Evolutionary conservation across 2,888 invertebrate species (phyloP), one percentile per base, ranked within the genome.

Genomic region (Tuta absoluta): DNA sequence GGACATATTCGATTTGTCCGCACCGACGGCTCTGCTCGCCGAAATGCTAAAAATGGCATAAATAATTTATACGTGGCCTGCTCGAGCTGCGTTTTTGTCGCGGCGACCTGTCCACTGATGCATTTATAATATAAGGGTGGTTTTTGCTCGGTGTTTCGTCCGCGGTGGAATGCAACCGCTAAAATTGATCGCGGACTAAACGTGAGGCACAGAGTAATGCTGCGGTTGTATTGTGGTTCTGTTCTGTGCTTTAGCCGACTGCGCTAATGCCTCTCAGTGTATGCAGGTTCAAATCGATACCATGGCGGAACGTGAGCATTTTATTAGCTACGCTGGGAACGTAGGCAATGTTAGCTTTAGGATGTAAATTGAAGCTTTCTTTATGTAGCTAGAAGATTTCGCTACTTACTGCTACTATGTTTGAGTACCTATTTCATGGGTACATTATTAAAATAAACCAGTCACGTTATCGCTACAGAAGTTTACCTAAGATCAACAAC

Each of bases 71-170:
- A 91, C 85, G 83, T 81, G 76, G 82, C 85, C 80, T 81, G 87
- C 79, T 85, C 80, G 84, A 75, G 77, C 83, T 84, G 73, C 74
- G 89, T 90, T 91, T 91, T 91, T 91, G 89, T 86, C 84, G 84
- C 85, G 74, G 83, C 86, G 87, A 85, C 89, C 89, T 90, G 89
- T 89, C 90, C 89, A 86, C 90, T 89, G 91, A 91, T 91, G 91
- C 91, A 91, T 91, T 91, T 91, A 91, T 91, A 91, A 91, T 91
- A 90, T 87, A 89, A 90, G 91, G 90, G 89, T 90, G 87, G 89
- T 91, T 91, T 91, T 91, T 91, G 90, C 88, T 81, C 74, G 81
- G 85, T 85, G 79, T 81, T 86, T 80, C 76, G 82, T 76, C 82
- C 79, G 79, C 83, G 77, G 77, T 79, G 91, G 91, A 91, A 91